Evolutionary conservation across 2,113 vertebrate genomes (phyloP), one percentile per base, ranked within the genome.

Genomic region (Charadrius vociferus): DNA sequence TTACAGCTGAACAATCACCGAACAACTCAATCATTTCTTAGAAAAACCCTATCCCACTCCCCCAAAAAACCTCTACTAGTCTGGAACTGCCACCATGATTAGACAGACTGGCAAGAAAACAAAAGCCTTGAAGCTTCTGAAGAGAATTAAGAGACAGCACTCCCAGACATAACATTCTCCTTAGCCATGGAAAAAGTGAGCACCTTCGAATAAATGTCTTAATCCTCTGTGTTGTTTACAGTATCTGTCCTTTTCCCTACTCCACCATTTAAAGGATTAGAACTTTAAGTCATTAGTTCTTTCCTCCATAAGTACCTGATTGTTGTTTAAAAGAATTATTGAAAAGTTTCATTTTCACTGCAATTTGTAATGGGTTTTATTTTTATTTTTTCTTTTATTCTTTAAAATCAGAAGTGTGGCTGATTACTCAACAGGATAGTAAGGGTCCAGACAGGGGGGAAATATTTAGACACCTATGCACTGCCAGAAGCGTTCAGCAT

Each of bases 31-130:
- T n/a, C 2, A 52, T 62, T 72, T 61, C 16, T 73, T 50, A 34
- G 29, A 45, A 66, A 88, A 90, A 67, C 27, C 12, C 36, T 32
- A 30, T 23, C 26, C 12, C 8, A 10, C 13, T 45, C 26, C 36
- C 43, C 26, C 14, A 4, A 1, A 70, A 80, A 32, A 12, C 3
- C 15, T 45, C 29, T 34, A 14, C 12, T 0, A 0, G 45, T 71
- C 50, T 63, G 29, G 30, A 65, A 58, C 18, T 55, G 32, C 45
- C 39, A 21, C 49, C 23, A 17, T 16, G 14, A 23, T 72, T 36
- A 39, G 24, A 71, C 16, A 78, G 23, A n/a, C 26, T 23, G 5
- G 34, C 29, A 85, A 56, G 47, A 52, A 70, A 80, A 83, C 9
- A 34, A 65, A 67, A 34, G 14, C 34, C n/a, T 55, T 63, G 2